Evolutionary conservation across 2,113 vertebrate genomes (phyloP), one percentile per base, ranked within the genome.

Genomic region (Colistium nudipinnis): DNA sequence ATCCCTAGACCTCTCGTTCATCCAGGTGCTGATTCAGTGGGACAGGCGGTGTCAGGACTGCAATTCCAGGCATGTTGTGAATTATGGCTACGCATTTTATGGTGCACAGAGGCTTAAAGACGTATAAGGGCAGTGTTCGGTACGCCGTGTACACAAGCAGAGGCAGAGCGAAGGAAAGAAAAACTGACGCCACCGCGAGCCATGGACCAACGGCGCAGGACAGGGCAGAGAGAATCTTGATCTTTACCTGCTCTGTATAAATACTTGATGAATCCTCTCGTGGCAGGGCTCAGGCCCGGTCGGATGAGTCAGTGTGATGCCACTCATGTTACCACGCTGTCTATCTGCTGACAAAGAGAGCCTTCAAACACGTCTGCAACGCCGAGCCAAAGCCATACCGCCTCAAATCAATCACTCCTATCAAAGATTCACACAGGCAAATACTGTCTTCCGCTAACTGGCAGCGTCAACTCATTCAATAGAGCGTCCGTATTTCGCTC

Each of bases 281-380:
- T 74, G 69, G 70, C 73, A 59, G 44, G 49, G 54, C 47, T 79
- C 39, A n/a, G 57, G 71, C 63, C 22, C 63, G 60, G 60, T 60
- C 62, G 78, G 85, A 88, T 89, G 90, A 91, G 85, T 91, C 89
- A 90, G 84, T 65, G 36, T 20, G 33, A 67, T 78, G 84, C 76
- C 78, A 83, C 84, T 90, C 82, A 82, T 65, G 80, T 88, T 88
- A 85, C 84, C 47, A 39, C 77, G 55, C 70, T 77, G 77, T 86
- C 80, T 62, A 70, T 79, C 59, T 47, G 60, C 78, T 75, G 73
- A 87, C 88, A 90, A 84, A 87, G 74, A 77, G 63, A 84, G 76
- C 76, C 83, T 86, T 87, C 89, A 88, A 78, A 81, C 55, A 66
- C 78, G 72, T 87, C 85, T 84, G 72, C 82, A 55, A 61, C 38